These are phyloP conservation scores for Halcyon badia DNA, from an alignment of 2,797 vertebrate genomes.

Conservation along the genomic window DNA sequence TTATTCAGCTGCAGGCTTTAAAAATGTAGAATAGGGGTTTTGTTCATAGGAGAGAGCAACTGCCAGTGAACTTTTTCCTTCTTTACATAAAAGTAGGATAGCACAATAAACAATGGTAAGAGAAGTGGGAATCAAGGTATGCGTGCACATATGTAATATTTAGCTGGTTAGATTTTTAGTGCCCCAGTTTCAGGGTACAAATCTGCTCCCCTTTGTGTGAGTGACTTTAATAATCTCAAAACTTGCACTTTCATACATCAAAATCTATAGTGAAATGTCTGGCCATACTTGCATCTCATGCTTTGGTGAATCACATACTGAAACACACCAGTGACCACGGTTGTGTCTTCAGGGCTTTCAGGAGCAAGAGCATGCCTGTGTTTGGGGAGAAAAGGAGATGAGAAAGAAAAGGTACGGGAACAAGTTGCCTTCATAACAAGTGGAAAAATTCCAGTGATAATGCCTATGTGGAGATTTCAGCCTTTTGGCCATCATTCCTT, in stretches of 20 bases:
- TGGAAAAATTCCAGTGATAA: not conserved
- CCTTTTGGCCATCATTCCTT: fast-evolving
- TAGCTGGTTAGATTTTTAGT: not conserved
- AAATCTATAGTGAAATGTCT: not conserved
- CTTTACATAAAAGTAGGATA: conserved; percentile 65
- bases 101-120: conserved; percentile 72
- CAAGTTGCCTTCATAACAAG: not conserved
- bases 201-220: not conserved
- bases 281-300: fast-evolving
- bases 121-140: conserved; percentile 46
- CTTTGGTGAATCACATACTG: not conserved
- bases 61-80: conserved; percentile 72
- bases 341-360: not conserved
- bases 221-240: not conserved
- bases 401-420: not conserved
- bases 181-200: not conserved
- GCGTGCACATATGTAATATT: not conserved
- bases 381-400: not conserved
- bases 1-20: conserved; percentile 76
- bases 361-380: not conserved
- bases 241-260: not conserved
- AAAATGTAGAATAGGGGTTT: conserved; percentile 72
- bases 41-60: conserved; percentile 60
- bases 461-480: not conserved
- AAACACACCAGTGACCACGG: fast-evolving